These are phyloP conservation scores for Halesus radiatus DNA, from an alignment of 1,140 invertebrate species.

Conservation along the genomic window DNA sequence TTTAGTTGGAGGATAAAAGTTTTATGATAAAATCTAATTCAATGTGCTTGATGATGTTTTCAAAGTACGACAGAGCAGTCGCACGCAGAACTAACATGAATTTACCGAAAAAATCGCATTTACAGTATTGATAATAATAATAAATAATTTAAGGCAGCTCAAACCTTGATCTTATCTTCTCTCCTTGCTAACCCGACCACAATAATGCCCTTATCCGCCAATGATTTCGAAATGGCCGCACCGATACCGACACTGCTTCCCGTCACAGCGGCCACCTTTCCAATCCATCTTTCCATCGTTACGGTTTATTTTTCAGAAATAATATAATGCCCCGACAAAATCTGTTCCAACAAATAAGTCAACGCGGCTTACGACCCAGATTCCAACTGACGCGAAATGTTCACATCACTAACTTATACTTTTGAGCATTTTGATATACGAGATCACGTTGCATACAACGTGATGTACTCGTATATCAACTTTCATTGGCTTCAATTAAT, in stretches of 20 bases:
- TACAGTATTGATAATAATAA: no score
- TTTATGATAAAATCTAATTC: no score
- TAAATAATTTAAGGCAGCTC: neutral
- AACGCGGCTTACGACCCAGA: neutral
- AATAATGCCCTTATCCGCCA: slow-evolving; percentile 74
- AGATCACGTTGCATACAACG: no score
- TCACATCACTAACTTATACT: neutral
- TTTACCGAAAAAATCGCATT: neutral
- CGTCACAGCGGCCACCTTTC: slow-evolving; percentile 80
- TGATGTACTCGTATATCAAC: neutral
- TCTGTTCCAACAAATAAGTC: neutral
- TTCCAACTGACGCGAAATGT: neutral
- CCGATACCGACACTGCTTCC: slow-evolving; percentile 83
- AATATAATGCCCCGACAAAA: neutral
- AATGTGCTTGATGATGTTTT: no score
- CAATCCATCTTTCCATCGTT: slow-evolving; percentile 77
- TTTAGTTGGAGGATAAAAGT: no score
- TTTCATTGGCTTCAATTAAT: slow-evolving; percentile 31
- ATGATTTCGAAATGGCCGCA: slow-evolving; percentile 68
- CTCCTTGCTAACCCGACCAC: slow-evolving; percentile 81
- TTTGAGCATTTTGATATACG: no score
- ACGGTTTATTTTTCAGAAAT: neutral
- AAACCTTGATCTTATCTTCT: slow-evolving; percentile 71
- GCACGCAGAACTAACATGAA: neutral
- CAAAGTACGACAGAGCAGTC: no score